A percentile compares a stretch with the other conserved stretches of the same genome.
Conservation (phyloP, 2,797 vertebrate species). For the Gephyroberyx darwinii region DNA sequence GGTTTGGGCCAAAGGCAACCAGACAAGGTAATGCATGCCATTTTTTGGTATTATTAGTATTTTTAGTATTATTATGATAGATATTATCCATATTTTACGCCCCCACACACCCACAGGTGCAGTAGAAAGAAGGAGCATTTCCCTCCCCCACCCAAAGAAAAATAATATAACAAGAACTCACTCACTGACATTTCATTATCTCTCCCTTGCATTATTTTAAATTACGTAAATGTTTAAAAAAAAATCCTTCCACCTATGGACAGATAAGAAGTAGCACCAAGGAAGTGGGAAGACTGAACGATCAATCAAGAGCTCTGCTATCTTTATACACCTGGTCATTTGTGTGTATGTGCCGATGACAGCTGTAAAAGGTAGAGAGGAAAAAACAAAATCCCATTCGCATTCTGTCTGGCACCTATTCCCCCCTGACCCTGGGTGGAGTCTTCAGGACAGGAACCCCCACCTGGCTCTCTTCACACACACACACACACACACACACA, state of each 20-base stretch:
- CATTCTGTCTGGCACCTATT: slow-evolving; percentile 16
- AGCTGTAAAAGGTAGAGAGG: slow-evolving; percentile 50
- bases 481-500: slow-evolving; percentile 10
- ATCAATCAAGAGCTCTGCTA: slow-evolving; percentile 12
- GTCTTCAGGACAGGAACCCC: not conserved
- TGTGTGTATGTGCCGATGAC: slow-evolving; percentile 43
- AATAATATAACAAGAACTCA: too few species aligned
- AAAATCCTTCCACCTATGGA: not conserved
- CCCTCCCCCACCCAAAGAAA: too few species aligned
- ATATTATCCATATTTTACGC: too few species aligned
- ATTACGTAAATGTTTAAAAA: not conserved
- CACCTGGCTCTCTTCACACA: not conserved
- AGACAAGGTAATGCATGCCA: too few species aligned
- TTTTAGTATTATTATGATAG: too few species aligned
- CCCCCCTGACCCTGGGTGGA: not conserved
- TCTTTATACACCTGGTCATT: slow-evolving; percentile 38
- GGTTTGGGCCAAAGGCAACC: too few species aligned
- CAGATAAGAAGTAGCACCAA: not conserved
- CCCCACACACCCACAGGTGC: too few species aligned
- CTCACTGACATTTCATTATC: too few species aligned
- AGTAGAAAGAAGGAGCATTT: too few species aligned
- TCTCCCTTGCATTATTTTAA: too few species aligned
- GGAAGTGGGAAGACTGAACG: slow-evolving; percentile 5
- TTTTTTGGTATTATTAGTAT: too few species aligned
- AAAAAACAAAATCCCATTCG: slow-evolving; percentile 28